A percentile compares a stretch with the other conserved stretches of the same genome.
phyloP scores from a whole-genome alignment of 1,140 invertebrate species.

The Zaprionus capensis region DNA sequence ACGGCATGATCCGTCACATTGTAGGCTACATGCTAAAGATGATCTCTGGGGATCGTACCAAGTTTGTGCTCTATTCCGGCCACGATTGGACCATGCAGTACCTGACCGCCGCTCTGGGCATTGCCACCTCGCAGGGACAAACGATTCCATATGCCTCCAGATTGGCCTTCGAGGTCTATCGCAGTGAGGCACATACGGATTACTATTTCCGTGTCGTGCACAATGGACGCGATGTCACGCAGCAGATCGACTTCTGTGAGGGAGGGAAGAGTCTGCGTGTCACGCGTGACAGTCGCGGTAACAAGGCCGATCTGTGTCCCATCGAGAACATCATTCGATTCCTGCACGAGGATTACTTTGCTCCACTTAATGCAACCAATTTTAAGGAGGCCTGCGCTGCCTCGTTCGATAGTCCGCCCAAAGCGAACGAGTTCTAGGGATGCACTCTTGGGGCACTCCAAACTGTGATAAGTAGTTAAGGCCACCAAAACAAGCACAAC shows the following conservation, averaged over 20 bases:
- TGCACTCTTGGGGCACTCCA: constrained; percentile 36
- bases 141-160: constrained; percentile 92
- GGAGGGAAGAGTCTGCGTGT: constrained; percentile 85
- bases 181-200: constrained; percentile 86
- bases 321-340: constrained; percentile 94
- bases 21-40: constrained; percentile 91
- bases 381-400: constrained; percentile 91
- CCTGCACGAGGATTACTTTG: constrained; percentile 93
- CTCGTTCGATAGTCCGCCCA: constrained; percentile 64
- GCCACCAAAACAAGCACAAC: constrained; percentile 12
- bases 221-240: constrained; percentile 94
- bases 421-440: constrained; percentile 74
- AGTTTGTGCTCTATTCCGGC: constrained; percentile 94
- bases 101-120: constrained; percentile 91
- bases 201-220: constrained; percentile 92
- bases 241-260: constrained; percentile 92
- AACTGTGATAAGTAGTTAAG: constrained; percentile 77
- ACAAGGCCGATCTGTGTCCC: constrained; percentile 89
- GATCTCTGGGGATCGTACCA: constrained; percentile 90
- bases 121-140: constrained; percentile 85
- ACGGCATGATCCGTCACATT: constrained; percentile 91
- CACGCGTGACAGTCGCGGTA: constrained; percentile 84
- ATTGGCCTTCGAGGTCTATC: constrained; percentile 93
- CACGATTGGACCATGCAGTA: constrained; percentile 96
- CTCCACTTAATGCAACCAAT: constrained; percentile 91